Percentiles rank a stretch among this genome's conserved stretches.
Evolutionary conservation across 2,113 vertebrate species (phyloP).

Genomic region (Heloderma charlesbogerti): DNA sequence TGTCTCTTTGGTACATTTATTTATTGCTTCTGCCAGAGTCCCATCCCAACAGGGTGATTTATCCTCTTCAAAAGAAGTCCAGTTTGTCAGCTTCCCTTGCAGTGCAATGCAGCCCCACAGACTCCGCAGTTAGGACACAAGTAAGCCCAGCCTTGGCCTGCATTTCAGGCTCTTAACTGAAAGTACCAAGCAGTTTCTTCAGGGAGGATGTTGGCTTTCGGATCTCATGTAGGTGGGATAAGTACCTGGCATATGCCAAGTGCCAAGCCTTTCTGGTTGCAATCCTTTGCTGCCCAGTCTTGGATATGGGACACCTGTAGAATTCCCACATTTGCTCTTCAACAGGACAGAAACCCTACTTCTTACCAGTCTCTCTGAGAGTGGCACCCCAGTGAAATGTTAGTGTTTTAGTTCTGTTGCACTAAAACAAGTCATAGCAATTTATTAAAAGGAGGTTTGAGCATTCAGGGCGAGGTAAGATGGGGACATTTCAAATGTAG

Average conservation of each 20-base stretch:
- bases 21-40: neutral
- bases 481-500: neutral
- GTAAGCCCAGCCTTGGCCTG: neutral
- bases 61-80: neutral
- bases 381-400: neutral
- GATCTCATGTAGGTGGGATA: neutral
- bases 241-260: neutral
- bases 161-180: neutral
- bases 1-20: conserved; percentile 4
- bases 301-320: neutral
- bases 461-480: neutral
- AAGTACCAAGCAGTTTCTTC: neutral
- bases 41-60: neutral
- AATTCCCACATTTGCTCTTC: neutral
- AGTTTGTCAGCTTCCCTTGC: neutral
- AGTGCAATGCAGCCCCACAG: neutral
- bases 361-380: neutral
- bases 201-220: neutral
- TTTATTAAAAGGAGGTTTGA: neutral
- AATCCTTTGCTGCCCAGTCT: neutral
- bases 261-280: neutral
- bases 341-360: neutral
- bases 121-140: neutral
- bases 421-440: neutral
- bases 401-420: neutral